Evolutionary conservation across 2,888 invertebrate genomes (phyloP), one percentile per base, ranked within the genome.

Genomic region (Philereme vetulata): DNA sequence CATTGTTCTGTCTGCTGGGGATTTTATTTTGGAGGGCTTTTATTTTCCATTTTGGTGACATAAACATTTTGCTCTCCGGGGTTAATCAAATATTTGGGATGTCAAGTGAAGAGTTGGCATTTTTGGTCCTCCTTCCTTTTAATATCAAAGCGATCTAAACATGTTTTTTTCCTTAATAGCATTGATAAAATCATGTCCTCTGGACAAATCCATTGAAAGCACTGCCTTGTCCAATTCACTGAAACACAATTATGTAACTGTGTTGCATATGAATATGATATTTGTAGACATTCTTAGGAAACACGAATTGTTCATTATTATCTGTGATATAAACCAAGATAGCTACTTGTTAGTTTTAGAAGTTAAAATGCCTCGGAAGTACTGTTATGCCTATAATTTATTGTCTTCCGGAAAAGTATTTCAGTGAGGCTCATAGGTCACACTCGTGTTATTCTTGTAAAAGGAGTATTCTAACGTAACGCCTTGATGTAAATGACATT

Each of bases 101-200:
- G 72, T 92, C 89, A 88, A 81, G 92, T 92, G 92, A 92, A 92
- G 92, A 91, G 92, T 88, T 75, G 61, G 68, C 50, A 56, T 72
- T 74, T 76, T 81, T 86, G 84, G 86, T 82, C 82, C 74, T 67
- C 62, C 56, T 62, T 50, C 49, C 40, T 48, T 48, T 48, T 11
- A 38, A 35, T 8, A 32, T 47, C 49, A 21, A 49, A 44, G 5
- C 21, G 4, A 40, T 32, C 47, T 42, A 46, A 21, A 43, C 46
- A 47, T 51, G 47, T 38, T 43, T 40, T 52, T 52, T 56, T 55
- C 46, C 6, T 56, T 55, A 11, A 50, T 50, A 56, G 56, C 48
- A 56, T 65, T 64, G 33, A 21, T 21, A 21, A 21, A 38, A 45
- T 48, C 48, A 54, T 47, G 54, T 42, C 34, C 34, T 11, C 38